Evolutionary conservation across 2,888 invertebrate species (phyloP).

Genomic region (Deladenus siricidicola): DNA sequence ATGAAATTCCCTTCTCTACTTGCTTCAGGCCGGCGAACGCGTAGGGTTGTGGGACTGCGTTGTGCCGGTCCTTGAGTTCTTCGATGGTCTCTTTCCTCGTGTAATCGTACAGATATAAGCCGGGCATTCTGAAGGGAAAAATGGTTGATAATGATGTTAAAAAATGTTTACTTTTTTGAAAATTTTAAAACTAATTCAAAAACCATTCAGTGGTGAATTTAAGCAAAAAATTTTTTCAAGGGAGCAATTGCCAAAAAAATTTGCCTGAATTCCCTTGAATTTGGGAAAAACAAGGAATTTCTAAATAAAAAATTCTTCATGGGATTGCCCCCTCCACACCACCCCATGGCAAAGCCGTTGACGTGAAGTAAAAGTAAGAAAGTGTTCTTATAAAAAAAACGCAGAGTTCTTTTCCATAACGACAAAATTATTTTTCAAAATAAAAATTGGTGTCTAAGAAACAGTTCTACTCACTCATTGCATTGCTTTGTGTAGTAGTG

Average conservation of each 20-base stretch:
- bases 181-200: not conserved
- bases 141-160: not conserved
- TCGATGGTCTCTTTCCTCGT: slow-evolving; percentile 31
- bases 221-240: too few species aligned
- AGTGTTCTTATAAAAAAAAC: not conserved
- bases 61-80: slow-evolving; percentile 27
- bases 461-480: slow-evolving; percentile 23
- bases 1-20: slow-evolving; percentile 4
- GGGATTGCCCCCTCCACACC: too few species aligned
- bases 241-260: too few species aligned
- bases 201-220: too few species aligned
- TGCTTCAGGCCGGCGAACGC: not conserved
- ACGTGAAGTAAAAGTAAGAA: not conserved
- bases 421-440: not conserved
- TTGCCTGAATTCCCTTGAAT: too few species aligned
- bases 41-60: slow-evolving; percentile 27
- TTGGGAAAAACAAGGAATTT: not conserved
- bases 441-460: not conserved
- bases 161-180: not conserved
- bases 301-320: too few species aligned
- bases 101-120: slow-evolving; percentile 49
- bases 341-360: not conserved
- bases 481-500: slow-evolving; percentile 47
- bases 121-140: slow-evolving; percentile 40
- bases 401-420: not conserved